A percentile compares a stretch with the other conserved stretches of the same genome.
Conservation (phyloP, 2,113 vertebrate genomes). For the Leiothrix lutea region DNA sequence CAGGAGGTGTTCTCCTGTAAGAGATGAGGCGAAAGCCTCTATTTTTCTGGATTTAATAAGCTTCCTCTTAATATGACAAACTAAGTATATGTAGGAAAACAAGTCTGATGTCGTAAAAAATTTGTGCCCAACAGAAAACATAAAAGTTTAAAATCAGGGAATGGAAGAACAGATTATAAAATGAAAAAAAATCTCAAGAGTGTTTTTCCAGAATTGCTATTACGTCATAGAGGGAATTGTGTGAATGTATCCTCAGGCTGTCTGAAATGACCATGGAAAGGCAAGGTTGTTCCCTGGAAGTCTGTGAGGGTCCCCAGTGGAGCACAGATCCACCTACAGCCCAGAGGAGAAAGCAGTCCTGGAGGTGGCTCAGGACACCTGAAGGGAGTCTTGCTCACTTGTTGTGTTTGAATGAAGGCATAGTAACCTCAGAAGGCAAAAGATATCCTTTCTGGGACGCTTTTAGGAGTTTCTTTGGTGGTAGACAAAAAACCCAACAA, state of each 20-base stretch:
- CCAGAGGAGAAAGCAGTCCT: neutral
- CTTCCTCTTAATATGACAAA: neutral
- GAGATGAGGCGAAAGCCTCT: neutral
- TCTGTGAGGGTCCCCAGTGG: fast-evolving
- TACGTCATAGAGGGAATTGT: neutral
- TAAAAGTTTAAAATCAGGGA: neutral
- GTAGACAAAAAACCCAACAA: neutral
- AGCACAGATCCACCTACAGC: neutral
- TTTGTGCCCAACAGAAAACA: neutral
- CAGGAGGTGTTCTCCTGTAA: no score
- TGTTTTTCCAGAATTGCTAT: neutral
- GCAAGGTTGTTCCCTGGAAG: neutral
- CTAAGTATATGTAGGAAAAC: neutral
- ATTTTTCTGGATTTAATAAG: neutral
- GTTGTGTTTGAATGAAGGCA: neutral
- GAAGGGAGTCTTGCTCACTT: neutral
- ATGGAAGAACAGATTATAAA: neutral
- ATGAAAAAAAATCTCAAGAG: neutral
- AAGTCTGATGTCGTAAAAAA: neutral
- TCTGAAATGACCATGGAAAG: neutral
- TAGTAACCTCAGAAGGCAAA: neutral
- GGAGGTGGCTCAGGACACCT: neutral
- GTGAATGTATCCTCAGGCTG: neutral
- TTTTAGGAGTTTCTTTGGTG: neutral
- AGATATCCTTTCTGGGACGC: neutral